These are phyloP conservation scores for Acropora yongei DNA, from an alignment of 64 coral and sea anemone genomes.

Conservation along the genomic window DNA sequence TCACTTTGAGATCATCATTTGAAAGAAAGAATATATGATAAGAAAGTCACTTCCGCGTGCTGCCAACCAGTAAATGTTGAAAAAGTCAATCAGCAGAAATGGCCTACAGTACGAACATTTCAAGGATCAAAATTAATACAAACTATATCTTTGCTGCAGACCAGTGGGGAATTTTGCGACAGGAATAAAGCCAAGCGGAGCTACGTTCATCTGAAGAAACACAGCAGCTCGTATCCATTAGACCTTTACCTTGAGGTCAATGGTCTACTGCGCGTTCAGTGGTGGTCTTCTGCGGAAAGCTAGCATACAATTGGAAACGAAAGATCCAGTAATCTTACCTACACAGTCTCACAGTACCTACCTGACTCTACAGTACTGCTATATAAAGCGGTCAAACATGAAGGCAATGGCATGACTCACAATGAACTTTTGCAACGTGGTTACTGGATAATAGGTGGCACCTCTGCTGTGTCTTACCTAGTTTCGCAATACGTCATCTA, in stretches of 20 bases:
- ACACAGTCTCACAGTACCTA: constrained; percentile 4
- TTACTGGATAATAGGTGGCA: constrained; percentile 24
- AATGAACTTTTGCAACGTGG: constrained; percentile 44
- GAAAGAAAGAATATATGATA: no score
- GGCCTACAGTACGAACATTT: constrained; percentile 30
- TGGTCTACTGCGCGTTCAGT: constrained; percentile 11
- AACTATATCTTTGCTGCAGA: neutral
- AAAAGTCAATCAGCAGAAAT: constrained; percentile 25
- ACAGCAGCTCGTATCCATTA: constrained; percentile 7
- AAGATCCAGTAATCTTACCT: constrained; percentile 38
- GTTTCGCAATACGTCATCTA: constrained; percentile 26
- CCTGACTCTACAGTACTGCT: neutral
- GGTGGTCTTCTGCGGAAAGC: constrained; percentile 21
- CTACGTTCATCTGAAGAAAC: constrained; percentile 20
- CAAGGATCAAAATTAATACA: constrained; percentile 22
- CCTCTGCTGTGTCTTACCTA: no score
- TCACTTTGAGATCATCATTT: neutral
- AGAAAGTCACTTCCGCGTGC: neutral
- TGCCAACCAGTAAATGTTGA: constrained; percentile 23
- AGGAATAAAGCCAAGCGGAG: neutral
- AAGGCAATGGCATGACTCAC: constrained; percentile 40
- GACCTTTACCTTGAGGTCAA: constrained; percentile 22
- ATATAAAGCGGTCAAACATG: constrained; percentile 22
- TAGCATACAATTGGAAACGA: neutral
- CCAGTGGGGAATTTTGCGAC: neutral